These are phyloP conservation scores for Pinna nobilis DNA, from an alignment of 1,140 invertebrate species.

Conservation along the genomic window DNA sequence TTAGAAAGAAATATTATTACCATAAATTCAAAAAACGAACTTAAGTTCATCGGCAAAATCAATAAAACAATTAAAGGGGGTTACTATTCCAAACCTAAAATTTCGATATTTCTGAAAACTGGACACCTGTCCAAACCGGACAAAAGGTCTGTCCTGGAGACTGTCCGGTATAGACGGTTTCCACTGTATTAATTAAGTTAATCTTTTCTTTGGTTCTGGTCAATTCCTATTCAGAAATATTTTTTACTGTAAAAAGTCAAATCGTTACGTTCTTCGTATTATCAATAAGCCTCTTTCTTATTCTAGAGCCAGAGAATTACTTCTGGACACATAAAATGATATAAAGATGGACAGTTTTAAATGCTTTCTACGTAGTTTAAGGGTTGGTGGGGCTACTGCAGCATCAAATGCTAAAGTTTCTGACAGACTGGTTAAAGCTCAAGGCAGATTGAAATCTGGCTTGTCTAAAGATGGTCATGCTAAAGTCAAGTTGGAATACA, in stretches of 20 bases:
- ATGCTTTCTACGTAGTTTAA: conserved; percentile 23
- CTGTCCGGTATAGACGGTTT: no score
- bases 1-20: no score
- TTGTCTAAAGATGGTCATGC: conserved; percentile 17
- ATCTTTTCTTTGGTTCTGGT: not conserved
- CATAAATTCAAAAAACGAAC: no score
- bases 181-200: no score
- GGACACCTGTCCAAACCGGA: no score
- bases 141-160: no score
- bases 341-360: conserved; percentile 17
- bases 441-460: conserved; percentile 18
- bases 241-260: not conserved
- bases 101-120: no score
- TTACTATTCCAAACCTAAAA: no score
- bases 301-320: conserved; percentile 27
- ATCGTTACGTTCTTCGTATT: not conserved
- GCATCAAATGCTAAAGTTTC: conserved; percentile 12
- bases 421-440: conserved; percentile 12
- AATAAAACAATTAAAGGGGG: no score
- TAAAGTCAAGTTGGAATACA: conserved; percentile 7
- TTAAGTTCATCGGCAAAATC: no score
- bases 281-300: conserved; percentile 6
- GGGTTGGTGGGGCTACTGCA: conserved; percentile 18
- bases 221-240: conserved; percentile 16
- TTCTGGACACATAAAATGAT: not conserved